Conservation (phyloP, 2,888 invertebrate genomes). For the Helobdella robusta region DNA sequence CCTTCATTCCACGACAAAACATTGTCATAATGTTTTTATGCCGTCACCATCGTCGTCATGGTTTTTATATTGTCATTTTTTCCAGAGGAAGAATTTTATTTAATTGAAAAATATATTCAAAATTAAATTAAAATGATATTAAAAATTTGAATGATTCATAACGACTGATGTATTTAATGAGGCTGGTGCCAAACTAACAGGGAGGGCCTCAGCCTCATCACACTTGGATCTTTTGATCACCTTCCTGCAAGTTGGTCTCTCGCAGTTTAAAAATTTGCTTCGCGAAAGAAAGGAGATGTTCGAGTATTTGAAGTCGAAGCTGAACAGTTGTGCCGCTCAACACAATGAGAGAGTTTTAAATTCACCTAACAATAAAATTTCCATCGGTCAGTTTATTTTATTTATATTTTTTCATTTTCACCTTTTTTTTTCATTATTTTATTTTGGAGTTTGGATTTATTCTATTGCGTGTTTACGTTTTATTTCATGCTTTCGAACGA, state of each 20-base stretch:
- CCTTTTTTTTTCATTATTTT: not conserved
- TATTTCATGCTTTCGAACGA: too few relatives aligned
- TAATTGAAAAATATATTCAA: too few relatives aligned
- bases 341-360: slow-evolving; percentile 58
- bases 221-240: slow-evolving; percentile 68
- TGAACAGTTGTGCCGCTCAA: slow-evolving; percentile 55
- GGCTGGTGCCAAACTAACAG: too few relatives aligned
- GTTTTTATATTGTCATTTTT: not conserved
- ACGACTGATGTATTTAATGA: too few relatives aligned
- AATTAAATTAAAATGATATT: too few relatives aligned
- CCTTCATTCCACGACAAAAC: not conserved
- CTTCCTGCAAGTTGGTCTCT: slow-evolving; percentile 60
- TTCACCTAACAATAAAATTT: slow-evolving; percentile 62
- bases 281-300: slow-evolving; percentile 57
- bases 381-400: slow-evolving; percentile 54
- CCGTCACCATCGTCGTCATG: not conserved
- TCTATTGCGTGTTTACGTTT: too few relatives aligned
- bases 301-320: slow-evolving; percentile 56
- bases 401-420: not conserved
- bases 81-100: not conserved
- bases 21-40: not conserved
- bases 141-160: too few relatives aligned
- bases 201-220: slow-evolving; percentile 64
- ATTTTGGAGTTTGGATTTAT: not conserved
- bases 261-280: slow-evolving; percentile 59